Conservation (phyloP, 2,888 invertebrate genomes). For the Ditylenchus weischeri region DNA sequence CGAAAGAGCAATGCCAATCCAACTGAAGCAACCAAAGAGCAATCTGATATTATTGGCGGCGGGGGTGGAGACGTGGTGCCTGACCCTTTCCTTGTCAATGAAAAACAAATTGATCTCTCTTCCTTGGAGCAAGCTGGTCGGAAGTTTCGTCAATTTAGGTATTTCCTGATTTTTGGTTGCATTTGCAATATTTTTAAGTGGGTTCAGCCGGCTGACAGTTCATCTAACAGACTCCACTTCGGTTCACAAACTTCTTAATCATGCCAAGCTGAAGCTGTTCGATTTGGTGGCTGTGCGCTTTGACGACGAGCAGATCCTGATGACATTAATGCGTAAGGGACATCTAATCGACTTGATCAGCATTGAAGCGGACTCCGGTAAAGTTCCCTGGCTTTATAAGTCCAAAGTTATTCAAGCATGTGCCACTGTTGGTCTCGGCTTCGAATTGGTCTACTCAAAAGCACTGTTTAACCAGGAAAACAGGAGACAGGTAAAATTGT, state of each 20-base stretch:
- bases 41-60: constrained; percentile 4
- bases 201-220: constrained; percentile 43
- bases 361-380: constrained; percentile 30
- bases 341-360: constrained; percentile 54
- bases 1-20: constrained; percentile 37
- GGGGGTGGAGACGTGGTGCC: constrained; percentile 40
- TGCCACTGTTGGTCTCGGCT: constrained; percentile 36
- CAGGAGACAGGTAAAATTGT: constrained; percentile 36
- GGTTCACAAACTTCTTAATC: constrained; percentile 41
- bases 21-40: constrained; percentile 11
- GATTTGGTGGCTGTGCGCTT: constrained; percentile 55
- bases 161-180: not conserved
- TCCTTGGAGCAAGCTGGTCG: constrained; percentile 43
- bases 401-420: constrained; percentile 38
- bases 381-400: constrained; percentile 38
- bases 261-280: constrained; percentile 40
- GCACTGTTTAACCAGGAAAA: constrained; percentile 36
- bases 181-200: too few species aligned
- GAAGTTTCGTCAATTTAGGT: constrained; percentile 55
- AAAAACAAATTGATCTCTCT: constrained; percentile 41
- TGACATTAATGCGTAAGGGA: constrained; percentile 49
- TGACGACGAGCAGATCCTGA: constrained; percentile 47
- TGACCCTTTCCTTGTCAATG: constrained; percentile 53
- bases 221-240: constrained; percentile 36
- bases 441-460: constrained; percentile 42